phyloP scores from a whole-genome alignment of 2,888 invertebrate species.

The Habrosyne pyritoides region DNA sequence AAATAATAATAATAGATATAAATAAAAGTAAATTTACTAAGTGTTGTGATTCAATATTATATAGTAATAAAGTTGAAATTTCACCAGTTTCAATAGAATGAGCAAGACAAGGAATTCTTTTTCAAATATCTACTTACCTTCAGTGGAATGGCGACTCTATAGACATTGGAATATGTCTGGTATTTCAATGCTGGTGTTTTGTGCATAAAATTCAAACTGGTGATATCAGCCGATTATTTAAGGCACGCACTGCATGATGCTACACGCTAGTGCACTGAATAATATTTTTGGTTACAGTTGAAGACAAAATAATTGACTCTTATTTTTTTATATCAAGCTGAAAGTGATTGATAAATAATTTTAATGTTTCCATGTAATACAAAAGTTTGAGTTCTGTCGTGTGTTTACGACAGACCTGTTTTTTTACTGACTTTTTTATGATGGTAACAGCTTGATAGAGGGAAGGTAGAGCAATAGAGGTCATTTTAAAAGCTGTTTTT shows the following conservation, averaged over 20 bases:
- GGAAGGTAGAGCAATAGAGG: no score
- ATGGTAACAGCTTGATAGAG: no score
- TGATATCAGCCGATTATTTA: conserved; percentile 12
- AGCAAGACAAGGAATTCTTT: neutral
- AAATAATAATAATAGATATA: neutral
- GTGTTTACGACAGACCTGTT: no score
- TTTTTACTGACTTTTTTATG: no score
- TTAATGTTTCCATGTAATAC: no score
- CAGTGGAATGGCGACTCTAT: neutral
- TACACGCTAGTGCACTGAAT: conserved; percentile 24
- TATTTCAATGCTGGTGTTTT: neutral
- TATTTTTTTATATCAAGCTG: neutral
- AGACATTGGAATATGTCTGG: neutral
- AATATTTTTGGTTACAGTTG: neutral
- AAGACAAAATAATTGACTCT: neutral
- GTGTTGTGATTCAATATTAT: neutral
- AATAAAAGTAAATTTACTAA: neutral
- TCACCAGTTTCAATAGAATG: neutral
- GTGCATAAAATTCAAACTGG: neutral
- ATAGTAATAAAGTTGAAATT: neutral
- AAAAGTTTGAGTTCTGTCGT: no score
- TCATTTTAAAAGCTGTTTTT: no score
- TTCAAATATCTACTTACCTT: neutral
- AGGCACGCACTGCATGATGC: conserved; percentile 30
- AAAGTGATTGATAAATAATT: no score